Evolutionary conservation across 1,140 invertebrate species (phyloP).

Genomic region (Atta cephalotes): DNA sequence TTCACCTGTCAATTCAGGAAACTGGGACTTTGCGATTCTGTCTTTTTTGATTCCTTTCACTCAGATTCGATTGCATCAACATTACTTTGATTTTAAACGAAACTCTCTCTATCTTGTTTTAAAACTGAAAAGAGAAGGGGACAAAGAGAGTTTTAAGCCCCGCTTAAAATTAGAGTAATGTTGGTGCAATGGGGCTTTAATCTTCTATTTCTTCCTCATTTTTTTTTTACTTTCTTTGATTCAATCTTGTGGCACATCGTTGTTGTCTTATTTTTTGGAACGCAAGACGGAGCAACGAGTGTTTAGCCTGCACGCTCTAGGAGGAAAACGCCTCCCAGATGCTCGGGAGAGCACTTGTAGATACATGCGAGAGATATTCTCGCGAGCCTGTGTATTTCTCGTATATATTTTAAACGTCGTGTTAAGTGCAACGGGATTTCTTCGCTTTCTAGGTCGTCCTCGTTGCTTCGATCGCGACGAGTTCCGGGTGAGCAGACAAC

Average conservation of each 20-base stretch:
- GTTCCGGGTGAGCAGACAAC: conserved; percentile 45
- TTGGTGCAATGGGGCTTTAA: too few relatives aligned
- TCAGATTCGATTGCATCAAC: too few relatives aligned
- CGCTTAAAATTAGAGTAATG: too few relatives aligned
- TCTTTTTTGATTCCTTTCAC: too few relatives aligned
- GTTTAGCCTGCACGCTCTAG: too few relatives aligned
- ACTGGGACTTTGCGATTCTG: background rate
- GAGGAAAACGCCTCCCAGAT: background rate
- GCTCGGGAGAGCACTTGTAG: background rate
- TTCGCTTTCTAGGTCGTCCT: conserved; percentile 56
- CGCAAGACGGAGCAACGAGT: background rate
- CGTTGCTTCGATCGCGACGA: conserved; percentile 23
- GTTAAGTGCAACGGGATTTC: conserved; percentile 69
- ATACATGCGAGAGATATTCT: background rate
- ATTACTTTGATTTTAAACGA: too few relatives aligned
- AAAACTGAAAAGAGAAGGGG: too few relatives aligned
- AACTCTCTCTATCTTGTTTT: too few relatives aligned
- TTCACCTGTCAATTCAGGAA: background rate
- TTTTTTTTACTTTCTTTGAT: background rate
- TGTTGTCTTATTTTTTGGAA: background rate
- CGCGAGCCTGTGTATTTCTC: background rate
- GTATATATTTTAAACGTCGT: background rate
- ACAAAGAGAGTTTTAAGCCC: too few relatives aligned
- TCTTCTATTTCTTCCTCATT: background rate
- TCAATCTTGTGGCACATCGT: background rate